A percentile compares a stretch with the other conserved stretches of the same genome.
phyloP scores from a whole-genome alignment of 2,797 vertebrate genomes.

The Tachyglossus aculeatus region DNA sequence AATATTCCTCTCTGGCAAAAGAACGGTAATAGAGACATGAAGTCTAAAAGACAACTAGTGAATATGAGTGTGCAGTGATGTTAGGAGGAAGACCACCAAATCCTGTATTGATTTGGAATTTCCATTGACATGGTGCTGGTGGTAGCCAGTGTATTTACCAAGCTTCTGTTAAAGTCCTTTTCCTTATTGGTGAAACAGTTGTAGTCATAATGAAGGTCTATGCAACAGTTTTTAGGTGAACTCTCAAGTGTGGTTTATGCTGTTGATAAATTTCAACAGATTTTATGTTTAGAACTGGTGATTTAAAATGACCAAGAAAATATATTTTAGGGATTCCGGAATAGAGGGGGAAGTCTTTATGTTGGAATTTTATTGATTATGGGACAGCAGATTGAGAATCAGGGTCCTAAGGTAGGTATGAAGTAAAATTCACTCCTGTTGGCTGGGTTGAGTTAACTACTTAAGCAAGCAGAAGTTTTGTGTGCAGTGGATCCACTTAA shows the following conservation, averaged over 20 bases:
- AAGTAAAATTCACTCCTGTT: neutral
- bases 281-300: constrained; percentile 12
- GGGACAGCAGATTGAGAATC: neutral
- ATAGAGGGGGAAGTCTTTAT: neutral
- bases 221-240: neutral
- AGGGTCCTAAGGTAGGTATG: constrained; percentile 14
- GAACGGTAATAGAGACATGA: too few relatives aligned
- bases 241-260: neutral
- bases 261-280: constrained; percentile 6
- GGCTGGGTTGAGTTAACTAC: neutral
- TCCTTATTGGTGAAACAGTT: neutral
- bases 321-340: constrained; percentile 31
- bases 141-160: neutral
- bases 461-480: neutral
- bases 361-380: constrained; percentile 3
- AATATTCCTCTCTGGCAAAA: too few relatives aligned
- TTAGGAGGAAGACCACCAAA: neutral
- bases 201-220: neutral
- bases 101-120: neutral
- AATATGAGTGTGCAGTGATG: too few relatives aligned
- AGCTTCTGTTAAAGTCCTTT: neutral
- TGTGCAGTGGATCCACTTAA: neutral
- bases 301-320: constrained; percentile 13
- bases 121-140: neutral
- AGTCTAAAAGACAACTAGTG: too few relatives aligned